Evolutionary conservation across 1,140 invertebrate genomes (phyloP).

Genomic region (Cotesia typhae): DNA sequence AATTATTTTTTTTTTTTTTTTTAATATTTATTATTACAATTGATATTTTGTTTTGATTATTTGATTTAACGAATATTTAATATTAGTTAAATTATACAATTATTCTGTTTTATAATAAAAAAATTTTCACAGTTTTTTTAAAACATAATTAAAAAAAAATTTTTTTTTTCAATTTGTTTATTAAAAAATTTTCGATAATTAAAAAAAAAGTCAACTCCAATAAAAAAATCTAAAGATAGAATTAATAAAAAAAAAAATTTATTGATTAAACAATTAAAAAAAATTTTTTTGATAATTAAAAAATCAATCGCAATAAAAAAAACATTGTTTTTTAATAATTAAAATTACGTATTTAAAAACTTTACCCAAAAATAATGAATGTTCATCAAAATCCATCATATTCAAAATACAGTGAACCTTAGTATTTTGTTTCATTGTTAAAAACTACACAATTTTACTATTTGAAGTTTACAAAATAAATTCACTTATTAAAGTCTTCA

Average conservation of each 20-base stretch:
- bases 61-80: conserved; percentile 1
- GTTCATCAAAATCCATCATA: conserved; percentile 37
- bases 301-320: neutral
- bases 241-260: too few relatives aligned
- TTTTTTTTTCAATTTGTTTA: too few relatives aligned
- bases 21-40: neutral
- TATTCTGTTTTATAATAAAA: too few relatives aligned
- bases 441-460: neutral
- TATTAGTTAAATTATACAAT: neutral
- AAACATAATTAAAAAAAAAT: too few relatives aligned
- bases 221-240: too few relatives aligned
- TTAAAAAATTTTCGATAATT: too few relatives aligned
- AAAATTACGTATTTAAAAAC: neutral
- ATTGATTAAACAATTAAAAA: too few relatives aligned
- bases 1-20: conserved; percentile 15
- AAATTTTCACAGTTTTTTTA: too few relatives aligned
- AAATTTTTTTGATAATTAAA: too few relatives aligned
- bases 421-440: conserved; percentile 21
- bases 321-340: conserved; percentile 2
- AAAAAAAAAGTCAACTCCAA: too few relatives aligned
- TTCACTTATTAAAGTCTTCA: too few relatives aligned
- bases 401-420: conserved; percentile 42
- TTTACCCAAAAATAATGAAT: conserved; percentile 35
- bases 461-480: too few relatives aligned
- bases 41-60: neutral